Base-by-base conservation (phyloP, 2,797 vertebrate genomes). In the Botia kubotai region DNA sequence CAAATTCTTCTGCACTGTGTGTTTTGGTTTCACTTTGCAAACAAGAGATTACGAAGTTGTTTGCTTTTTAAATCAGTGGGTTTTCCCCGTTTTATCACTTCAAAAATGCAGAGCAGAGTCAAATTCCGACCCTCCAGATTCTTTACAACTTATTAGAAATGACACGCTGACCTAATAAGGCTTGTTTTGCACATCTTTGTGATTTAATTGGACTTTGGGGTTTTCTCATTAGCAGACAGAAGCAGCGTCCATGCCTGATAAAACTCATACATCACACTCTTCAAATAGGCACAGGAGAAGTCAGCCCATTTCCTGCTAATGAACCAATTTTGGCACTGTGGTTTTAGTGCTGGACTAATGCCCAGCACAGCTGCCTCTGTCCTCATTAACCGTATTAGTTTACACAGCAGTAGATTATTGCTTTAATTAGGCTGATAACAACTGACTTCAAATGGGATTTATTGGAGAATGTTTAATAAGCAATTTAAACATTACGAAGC, bases 21-120 rank as follows among this genome's bases (percentile, higher is more conserved):
- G 89, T 91, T 91, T 89, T 92, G 90, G 88, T 89, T 91, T 88
- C 65, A 53, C n/a, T 26, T 85, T 86, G 80, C 83, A 85, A 87
- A 85, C 70, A 76, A 2, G 65, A 91, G 85, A 90, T 92, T 87
- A 91, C 83, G 89, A 90, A 74, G 62, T 81, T 85, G 86, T 82
- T 84, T 85, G 87, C 86, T 83, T 89, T 90, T 88, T 91, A 89
- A 46, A 92, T 92, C 88, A 90, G 86, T 53, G 79, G 26, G 76
- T 53, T 83, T 33, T 69, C 80, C 81, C 76, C 65, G 65, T 82
- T 88, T 86, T 80, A 73, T 75, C 83, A 68, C 84, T 82, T 86
- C 82, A 83, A 39, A 67, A 89, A 77, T 76, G 84, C 78, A 71
- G 58, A 63, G 69, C 77, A 39, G 14, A 39, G 10, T 71, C 84